Conservation (phyloP, 2,113 vertebrate species). For the Astur gentilis region DNA sequence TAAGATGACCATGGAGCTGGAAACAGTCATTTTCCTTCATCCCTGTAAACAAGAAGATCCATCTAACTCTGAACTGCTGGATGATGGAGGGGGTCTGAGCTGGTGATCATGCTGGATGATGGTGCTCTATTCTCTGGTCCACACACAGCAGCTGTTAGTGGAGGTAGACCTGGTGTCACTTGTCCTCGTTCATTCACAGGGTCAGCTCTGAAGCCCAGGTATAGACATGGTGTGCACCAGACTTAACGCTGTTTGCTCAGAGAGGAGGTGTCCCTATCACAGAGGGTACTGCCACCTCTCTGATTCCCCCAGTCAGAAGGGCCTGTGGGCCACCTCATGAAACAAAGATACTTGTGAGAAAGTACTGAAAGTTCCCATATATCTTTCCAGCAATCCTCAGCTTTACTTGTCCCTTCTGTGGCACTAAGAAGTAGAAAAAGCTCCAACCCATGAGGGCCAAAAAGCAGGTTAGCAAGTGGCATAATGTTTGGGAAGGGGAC, state of each 20-base stretch:
- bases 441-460: not conserved
- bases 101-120: not conserved
- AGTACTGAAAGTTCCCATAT: not conserved
- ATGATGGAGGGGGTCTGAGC: not conserved
- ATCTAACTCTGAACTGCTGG: not conserved
- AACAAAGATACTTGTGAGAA: not conserved
- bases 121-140: not conserved
- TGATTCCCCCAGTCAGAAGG: not conserved
- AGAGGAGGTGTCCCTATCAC: not conserved
- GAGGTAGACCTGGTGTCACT: not conserved
- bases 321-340: not conserved
- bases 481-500: not conserved
- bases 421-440: not conserved
- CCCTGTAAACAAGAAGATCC: not conserved
- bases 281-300: not conserved
- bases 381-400: not conserved
- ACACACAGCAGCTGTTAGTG: not conserved
- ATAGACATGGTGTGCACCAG: not conserved
- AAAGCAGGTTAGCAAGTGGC: not conserved
- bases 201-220: not conserved
- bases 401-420: not conserved
- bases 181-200: not conserved
- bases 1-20: not conserved
- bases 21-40: not conserved
- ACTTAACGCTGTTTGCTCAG: not conserved